These are phyloP conservation scores for Apis dorsata DNA, from an alignment of 1,140 invertebrate species.

Conservation along the genomic window DNA sequence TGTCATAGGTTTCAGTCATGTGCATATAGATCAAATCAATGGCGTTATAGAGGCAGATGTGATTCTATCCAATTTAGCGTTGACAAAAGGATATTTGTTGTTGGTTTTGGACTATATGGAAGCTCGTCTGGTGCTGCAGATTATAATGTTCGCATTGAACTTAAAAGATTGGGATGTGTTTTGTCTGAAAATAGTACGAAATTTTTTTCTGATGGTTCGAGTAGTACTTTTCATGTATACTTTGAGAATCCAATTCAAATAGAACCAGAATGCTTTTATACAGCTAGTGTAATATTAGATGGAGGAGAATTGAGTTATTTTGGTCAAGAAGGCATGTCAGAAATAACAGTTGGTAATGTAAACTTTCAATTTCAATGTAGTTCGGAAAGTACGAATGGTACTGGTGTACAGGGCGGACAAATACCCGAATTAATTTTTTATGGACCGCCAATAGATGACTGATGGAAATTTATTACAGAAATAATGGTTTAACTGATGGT, in stretches of 20 bases:
- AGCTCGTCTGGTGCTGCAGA: slow-evolving; percentile 95
- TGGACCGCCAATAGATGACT: slow-evolving; percentile 85
- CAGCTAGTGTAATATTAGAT: slow-evolving; percentile 93
- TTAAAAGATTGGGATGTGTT: slow-evolving; percentile 91
- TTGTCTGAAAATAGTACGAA: slow-evolving; percentile 94
- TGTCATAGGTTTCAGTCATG: slow-evolving; percentile 97
- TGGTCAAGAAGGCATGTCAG: slow-evolving; percentile 96
- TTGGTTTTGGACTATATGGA: slow-evolving; percentile 95
- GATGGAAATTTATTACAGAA: slow-evolving; percentile 63
- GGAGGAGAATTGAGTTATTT: slow-evolving; percentile 96
- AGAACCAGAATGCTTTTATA: slow-evolving; percentile 94
- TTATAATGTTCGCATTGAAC: slow-evolving; percentile 94
- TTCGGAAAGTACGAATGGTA: slow-evolving; percentile 96
- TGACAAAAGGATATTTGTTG: slow-evolving; percentile 94
- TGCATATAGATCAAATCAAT: slow-evolving; percentile 97
- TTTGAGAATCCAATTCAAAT: slow-evolving; percentile 96
- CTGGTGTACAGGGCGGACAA: slow-evolving; percentile 95
- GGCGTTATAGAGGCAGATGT: slow-evolving; percentile 94
- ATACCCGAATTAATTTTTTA: slow-evolving; percentile 97
- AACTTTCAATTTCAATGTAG: slow-evolving; percentile 97
- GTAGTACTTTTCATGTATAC: slow-evolving; percentile 95
- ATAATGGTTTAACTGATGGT: slow-evolving; percentile 46
- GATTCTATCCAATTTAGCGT: slow-evolving; percentile 97
- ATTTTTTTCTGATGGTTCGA: slow-evolving; percentile 96
- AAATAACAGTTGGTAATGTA: slow-evolving; percentile 92